These are phyloP conservation scores for Peromyscus polionotus DNA, from an alignment of 2,113 vertebrate genomes.

Conservation along the genomic window DNA sequence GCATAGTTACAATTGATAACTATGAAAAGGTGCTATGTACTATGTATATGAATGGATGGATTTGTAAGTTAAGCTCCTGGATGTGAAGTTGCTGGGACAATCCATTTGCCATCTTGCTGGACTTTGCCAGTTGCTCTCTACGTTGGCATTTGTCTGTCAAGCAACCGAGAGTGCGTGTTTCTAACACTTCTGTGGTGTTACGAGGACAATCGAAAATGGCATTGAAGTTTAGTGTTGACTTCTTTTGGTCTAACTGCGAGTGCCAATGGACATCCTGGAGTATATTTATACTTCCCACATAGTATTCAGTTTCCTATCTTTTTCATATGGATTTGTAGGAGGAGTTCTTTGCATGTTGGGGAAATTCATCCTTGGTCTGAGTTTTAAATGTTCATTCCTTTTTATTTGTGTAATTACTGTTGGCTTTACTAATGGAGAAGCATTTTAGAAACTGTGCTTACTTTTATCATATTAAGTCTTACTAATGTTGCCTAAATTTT, in stretches of 20 bases:
- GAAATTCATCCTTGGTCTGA: constrained; percentile 19
- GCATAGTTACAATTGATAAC: background rate
- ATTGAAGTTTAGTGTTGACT: background rate
- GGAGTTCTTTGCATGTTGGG: background rate
- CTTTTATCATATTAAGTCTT: background rate
- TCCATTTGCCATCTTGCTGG: background rate
- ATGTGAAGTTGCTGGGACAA: background rate
- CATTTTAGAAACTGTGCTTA: background rate
- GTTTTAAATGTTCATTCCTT: background rate
- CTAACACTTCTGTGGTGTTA: background rate
- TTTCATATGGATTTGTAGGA: constrained; percentile 23
- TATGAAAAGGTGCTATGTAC: background rate
- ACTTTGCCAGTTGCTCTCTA: constrained; percentile 21
- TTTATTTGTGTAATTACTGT: background rate
- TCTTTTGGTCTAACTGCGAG: background rate
- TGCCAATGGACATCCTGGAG: background rate
- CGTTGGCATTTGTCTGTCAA: background rate
- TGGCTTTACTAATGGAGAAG: constrained; percentile 8
- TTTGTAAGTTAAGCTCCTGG: constrained; percentile 1
- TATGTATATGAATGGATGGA: background rate
- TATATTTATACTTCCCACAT: background rate
- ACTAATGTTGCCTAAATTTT: constrained; percentile 43
- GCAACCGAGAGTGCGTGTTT: background rate
- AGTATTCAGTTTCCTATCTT: background rate
- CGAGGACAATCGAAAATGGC: background rate